Base-by-base conservation (phyloP, 2,797 vertebrate species). In the Delichon dasypus region DNA sequence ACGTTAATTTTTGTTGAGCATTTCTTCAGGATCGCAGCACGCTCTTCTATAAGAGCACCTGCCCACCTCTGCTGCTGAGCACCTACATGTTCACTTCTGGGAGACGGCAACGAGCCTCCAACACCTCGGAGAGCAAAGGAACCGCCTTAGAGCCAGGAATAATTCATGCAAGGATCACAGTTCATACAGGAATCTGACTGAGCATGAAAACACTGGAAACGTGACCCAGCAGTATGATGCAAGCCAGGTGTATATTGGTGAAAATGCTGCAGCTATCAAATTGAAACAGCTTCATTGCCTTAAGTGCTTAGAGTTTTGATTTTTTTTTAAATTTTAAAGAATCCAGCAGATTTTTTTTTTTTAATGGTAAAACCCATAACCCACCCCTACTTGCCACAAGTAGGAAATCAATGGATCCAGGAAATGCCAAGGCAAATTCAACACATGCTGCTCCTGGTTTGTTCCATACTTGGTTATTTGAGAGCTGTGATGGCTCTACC, bases 1-100 rank as follows among this genome's bases (percentile, higher is more conserved):
- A 25, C 1, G 3, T 13, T 3, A 13, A 57, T 32, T 44, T 40
- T 48, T 13, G 5, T 29, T 47, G 7, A 26, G 17, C 1, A 1
- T 45, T 62, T 75, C 50, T 53, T 73, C 40, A 73, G 44, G 30
- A 22, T 19, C 29, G 16, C 27, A 68, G 54, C 34, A 26, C 18
- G 7, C 6, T 38, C 38, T 38, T 38, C 38, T 12, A 11, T 38
- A 38, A 38, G 38, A 38, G 38, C 36, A 10, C 36, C 36, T 38
- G 36, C 38, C 38, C 38, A 38, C 12, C 38, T 38, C 38, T 12
- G 38, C 38, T 76, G 25, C 16, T 50, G 13, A 19, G n/a, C 30
- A 78, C 23, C 29, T 5, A 14, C 2, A 3, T 1, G 1, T 6
- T 34, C 34, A 45, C 16, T 50, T 60, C 32, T 55, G 62, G 16